These are phyloP conservation scores for Arothron firmamentum DNA, from an alignment of 2,113 vertebrate genomes.

Conservation along the genomic window DNA sequence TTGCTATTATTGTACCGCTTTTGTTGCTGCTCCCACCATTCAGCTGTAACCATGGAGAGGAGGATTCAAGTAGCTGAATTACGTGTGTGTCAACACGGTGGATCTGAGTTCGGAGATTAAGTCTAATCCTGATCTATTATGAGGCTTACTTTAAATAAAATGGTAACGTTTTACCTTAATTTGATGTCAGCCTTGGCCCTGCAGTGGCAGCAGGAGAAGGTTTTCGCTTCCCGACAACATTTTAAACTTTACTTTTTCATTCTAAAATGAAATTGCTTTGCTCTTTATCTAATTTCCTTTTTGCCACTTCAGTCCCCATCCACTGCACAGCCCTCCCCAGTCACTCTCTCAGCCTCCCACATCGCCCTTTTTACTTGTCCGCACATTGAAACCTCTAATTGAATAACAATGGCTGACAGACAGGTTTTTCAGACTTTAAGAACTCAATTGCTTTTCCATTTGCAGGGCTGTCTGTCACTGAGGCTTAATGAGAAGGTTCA, in stretches of 20 bases:
- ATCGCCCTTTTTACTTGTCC: neutral
- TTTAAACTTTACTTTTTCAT: constrained; percentile 18
- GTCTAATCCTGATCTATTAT: constrained; percentile 39
- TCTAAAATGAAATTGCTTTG: neutral
- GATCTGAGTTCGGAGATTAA: constrained; percentile 37
- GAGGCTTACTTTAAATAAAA: constrained; percentile 7
- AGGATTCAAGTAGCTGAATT: constrained; percentile 49
- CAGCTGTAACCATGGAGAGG: constrained; percentile 59
- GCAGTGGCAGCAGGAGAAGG: neutral
- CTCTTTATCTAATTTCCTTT: constrained; percentile 12
- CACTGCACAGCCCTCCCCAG: constrained; percentile 11
- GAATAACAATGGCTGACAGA: constrained; percentile 45
- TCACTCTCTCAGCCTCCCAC: constrained; percentile 25
- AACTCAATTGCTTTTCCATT: constrained; percentile 38
- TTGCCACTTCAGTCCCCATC: constrained; percentile 10
- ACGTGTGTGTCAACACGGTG: constrained; percentile 36
- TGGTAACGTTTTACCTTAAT: constrained; percentile 28
- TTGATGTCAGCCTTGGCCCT: constrained; percentile 2
- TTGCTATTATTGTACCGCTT: constrained; percentile 32
- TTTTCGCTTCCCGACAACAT: neutral
- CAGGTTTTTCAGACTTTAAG: constrained; percentile 47
- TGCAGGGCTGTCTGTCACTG: constrained; percentile 32
- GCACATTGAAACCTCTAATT: constrained; percentile 53
- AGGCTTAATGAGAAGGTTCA: constrained; percentile 50
- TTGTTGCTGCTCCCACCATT: constrained; percentile 42